Conservation (phyloP, 2,797 vertebrate genomes). For the Podarcis siculus region DNA sequence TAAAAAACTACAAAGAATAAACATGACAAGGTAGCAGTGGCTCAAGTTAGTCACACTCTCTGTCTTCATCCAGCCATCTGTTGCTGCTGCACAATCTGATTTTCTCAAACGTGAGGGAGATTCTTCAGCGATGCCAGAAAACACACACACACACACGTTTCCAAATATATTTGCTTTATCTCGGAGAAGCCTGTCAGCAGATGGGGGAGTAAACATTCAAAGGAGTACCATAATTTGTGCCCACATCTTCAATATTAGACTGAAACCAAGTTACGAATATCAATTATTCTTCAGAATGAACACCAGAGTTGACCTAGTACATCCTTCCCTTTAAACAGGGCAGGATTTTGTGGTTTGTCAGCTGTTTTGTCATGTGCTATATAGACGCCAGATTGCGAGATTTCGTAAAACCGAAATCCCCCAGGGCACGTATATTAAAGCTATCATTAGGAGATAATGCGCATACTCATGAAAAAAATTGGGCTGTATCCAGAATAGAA, state of each 20-base stretch:
- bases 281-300: neutral
- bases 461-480: neutral
- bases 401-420: slow-evolving; percentile 16
- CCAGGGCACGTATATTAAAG: slow-evolving; percentile 23
- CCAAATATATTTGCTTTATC: neutral
- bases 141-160: slow-evolving; percentile 2
- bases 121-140: slow-evolving; percentile 29
- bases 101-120: neutral
- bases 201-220: neutral
- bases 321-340: neutral
- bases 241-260: neutral
- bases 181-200: neutral
- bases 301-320: neutral
- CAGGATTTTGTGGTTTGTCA: neutral
- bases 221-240: neutral
- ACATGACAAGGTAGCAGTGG: neutral
- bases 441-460: neutral
- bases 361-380: slow-evolving; percentile 8
- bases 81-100: slow-evolving; percentile 38
- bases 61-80: slow-evolving; percentile 19
- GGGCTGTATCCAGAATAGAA: neutral
- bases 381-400: slow-evolving; percentile 8
- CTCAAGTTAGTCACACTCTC: slow-evolving; percentile 44
- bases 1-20: slow-evolving; percentile 34
- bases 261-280: neutral